Percentiles rank a stretch among this genome's conserved stretches.
These are phyloP conservation scores for Stenodema calcarata DNA, from an alignment of 2,888 invertebrate species.

Conservation along the genomic window DNA sequence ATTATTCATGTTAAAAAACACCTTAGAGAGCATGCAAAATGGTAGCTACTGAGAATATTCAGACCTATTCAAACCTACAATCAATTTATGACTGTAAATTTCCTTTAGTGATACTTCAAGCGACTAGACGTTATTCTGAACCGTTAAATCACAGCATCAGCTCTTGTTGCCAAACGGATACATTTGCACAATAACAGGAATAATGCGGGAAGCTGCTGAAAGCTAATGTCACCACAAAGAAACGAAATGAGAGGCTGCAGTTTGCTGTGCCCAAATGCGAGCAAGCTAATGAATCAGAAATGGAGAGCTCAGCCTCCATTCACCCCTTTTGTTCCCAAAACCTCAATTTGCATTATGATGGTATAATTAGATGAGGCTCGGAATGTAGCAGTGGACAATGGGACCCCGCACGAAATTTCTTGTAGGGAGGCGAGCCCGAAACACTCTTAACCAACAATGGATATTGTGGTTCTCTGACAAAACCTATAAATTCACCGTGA, in stretches of 20 bases:
- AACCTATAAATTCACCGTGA: background rate
- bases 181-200: background rate
- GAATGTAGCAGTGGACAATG: background rate
- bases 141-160: no score
- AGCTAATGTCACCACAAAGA: background rate
- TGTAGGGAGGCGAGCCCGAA: background rate
- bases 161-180: no score
- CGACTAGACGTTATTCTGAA: no score
- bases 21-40: no score
- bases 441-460: background rate
- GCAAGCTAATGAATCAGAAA: background rate
- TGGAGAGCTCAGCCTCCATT: background rate
- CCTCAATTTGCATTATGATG: conserved; percentile 28
- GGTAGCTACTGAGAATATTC: no score
- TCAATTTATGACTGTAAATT: no score
- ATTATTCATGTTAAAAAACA: no score
- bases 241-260: background rate
- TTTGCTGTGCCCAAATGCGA: background rate
- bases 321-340: conserved; percentile 4
- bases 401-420: background rate
- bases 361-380: conserved; percentile 17
- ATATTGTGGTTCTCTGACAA: background rate
- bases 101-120: no score
- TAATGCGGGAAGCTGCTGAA: background rate
- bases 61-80: no score